phyloP scores from a whole-genome alignment of 2,888 invertebrate genomes.

The Desoria tigrina region DNA sequence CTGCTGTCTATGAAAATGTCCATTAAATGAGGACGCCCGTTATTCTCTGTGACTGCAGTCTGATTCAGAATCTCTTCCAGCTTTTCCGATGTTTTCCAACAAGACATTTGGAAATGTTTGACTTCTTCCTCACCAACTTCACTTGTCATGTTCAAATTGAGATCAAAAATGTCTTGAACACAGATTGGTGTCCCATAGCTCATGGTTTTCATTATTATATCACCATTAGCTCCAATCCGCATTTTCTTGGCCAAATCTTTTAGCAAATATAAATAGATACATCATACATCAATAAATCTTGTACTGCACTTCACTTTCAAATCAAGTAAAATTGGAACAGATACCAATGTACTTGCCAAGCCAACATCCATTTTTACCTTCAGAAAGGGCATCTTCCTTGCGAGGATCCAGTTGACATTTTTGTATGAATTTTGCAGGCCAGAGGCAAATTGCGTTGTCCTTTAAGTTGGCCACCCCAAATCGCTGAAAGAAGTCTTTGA shows the following conservation, averaged over 20 bases:
- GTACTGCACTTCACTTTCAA: too few relatives aligned
- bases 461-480: constrained; percentile 14
- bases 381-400: neutral
- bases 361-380: too few relatives aligned
- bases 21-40: too few relatives aligned
- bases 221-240: neutral
- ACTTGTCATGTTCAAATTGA: neutral
- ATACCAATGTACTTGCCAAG: too few relatives aligned
- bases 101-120: constrained; percentile 10
- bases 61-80: constrained; percentile 13
- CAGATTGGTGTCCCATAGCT: neutral
- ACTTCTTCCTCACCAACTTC: neutral
- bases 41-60: too few relatives aligned
- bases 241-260: constrained; percentile 12
- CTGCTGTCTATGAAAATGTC: constrained; percentile 11
- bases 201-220: neutral
- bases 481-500: constrained; percentile 18
- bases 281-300: too few relatives aligned
- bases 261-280: too few relatives aligned
- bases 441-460: constrained; percentile 1
- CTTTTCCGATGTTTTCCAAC: constrained; percentile 12
- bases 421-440: constrained; percentile 10
- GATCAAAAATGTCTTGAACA: constrained; percentile 14
- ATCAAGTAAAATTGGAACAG: too few relatives aligned
- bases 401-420: neutral